phyloP scores from a whole-genome alignment of 2,797 vertebrate species.

The Falco berigora region DNA sequence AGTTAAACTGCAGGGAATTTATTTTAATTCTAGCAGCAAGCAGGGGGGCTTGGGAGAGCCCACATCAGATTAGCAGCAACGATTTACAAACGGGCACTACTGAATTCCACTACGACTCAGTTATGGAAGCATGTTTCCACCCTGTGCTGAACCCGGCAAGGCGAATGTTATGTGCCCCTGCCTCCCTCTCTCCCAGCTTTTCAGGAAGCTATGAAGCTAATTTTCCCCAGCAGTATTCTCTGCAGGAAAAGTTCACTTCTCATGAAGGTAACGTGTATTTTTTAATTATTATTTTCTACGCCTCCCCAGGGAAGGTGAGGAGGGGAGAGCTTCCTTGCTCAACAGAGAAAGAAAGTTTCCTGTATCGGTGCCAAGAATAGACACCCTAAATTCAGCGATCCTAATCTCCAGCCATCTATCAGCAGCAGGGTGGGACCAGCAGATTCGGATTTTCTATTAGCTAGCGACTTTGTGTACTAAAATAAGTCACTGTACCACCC shows the following conservation, averaged over 20 bases:
- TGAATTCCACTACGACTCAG: background rate
- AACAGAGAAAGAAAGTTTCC: slow-evolving; percentile 47
- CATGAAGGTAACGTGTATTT: background rate
- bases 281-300: slow-evolving; percentile 40
- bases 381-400: slow-evolving; percentile 51
- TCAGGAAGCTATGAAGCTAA: background rate
- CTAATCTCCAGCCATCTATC: slow-evolving; percentile 60
- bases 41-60: background rate
- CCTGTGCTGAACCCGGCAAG: background rate
- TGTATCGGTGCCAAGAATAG: slow-evolving; percentile 41
- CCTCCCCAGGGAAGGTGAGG: slow-evolving; percentile 1
- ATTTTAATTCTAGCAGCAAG: background rate
- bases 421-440: slow-evolving; percentile 50
- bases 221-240: background rate
- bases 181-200: background rate
- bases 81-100: background rate
- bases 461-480: slow-evolving; percentile 50
- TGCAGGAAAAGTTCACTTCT: slow-evolving; percentile 14
- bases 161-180: fast-evolving
- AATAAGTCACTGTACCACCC: slow-evolving; percentile 47
- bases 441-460: slow-evolving; percentile 63
- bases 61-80: background rate
- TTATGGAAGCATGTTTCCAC: background rate
- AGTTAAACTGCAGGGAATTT: slow-evolving; percentile 14
- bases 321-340: slow-evolving; percentile 30